Evolutionary conservation across 2,888 invertebrate species (phyloP), one percentile per base, ranked within the genome.

Genomic region (Meghimatium bilineatum): DNA sequence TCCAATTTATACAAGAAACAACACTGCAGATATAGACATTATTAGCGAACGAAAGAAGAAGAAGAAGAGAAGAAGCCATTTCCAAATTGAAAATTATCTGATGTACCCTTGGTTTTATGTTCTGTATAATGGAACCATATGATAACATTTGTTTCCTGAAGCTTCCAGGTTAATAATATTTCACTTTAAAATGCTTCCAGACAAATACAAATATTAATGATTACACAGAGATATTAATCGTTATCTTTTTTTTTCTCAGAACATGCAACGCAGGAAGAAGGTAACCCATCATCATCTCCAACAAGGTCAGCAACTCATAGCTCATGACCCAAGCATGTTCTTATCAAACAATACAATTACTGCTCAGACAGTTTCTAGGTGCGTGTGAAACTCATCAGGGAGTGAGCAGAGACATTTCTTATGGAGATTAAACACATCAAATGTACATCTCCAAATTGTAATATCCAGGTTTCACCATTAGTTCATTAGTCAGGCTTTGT

Each of bases 201-300:
- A n/a, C n/a, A n/a, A n/a, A n/a, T n/a, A n/a, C n/a, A 44, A 44
- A 44, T 44, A 44, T 5, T 8, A 44, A 44, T 44, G 44, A 44
- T 44, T 44, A 12, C 44, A 44, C 44, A 44, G 12, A 44, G 44
- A 44, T 44, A 56, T 56, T 2, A 56, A 56, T 17, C 56, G 10
- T 49, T 52, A 6, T n/a, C n/a, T 77, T 34, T 23, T 20, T 67
- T 38, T 78, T 29, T 78, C 32, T 32, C 67, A 78, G 78, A 78
- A 66, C 78, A 78, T 67, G 44, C 12, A 38, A 67, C 63, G 20
- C 78, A 78, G 20, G 78, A 78, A 78, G 78, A 78, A 38, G 67
- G 17, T 6, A 34, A 60, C 26, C 29, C 23, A 10, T 29, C 60
- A 12, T 38, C 63, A 12, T 78, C 77, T 14, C 78, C 78, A 0